Evolutionary conservation across 2,797 vertebrate genomes (phyloP).

Genomic region (Tenualosa ilisha): DNA sequence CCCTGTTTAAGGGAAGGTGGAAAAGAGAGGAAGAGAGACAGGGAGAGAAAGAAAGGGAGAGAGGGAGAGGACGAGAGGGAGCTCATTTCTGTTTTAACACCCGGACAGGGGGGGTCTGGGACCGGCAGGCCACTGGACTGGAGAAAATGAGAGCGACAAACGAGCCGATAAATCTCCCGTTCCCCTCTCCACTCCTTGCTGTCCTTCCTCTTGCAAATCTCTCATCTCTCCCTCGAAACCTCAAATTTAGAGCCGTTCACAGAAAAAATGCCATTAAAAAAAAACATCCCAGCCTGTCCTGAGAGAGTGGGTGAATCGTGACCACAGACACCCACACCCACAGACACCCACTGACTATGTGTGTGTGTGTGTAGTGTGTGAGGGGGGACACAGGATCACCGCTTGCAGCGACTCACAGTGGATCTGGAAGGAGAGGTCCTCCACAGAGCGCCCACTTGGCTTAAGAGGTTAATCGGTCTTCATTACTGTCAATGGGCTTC

Average conservation of each 20-base stretch:
- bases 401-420: not conserved
- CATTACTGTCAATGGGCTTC: not conserved
- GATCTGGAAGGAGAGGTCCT: not conserved
- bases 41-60: constrained; percentile 28
- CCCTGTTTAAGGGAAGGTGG: constrained; percentile 62
- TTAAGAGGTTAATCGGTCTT: constrained; percentile 12
- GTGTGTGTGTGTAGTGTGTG: not conserved
- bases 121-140: constrained; percentile 54
- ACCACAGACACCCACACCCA: not conserved
- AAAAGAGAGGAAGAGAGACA: not conserved
- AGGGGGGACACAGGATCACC: not conserved
- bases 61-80: constrained; percentile 35
- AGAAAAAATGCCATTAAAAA: not conserved
- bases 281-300: not conserved
- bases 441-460: not conserved
- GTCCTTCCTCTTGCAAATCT: not conserved
- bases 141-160: constrained; percentile 49
- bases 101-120: constrained; percentile 58
- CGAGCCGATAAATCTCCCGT: constrained; percentile 60
- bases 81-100: constrained; percentile 70
- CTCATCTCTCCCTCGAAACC: constrained; percentile 14
- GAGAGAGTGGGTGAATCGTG: not conserved
- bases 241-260: not conserved
- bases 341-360: not conserved
- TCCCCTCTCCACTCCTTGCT: not conserved